Percentiles rank a stretch among this genome's conserved stretches.
Conservation (phyloP, 2,797 vertebrate genomes). For the Cossypha heuglini region DNA sequence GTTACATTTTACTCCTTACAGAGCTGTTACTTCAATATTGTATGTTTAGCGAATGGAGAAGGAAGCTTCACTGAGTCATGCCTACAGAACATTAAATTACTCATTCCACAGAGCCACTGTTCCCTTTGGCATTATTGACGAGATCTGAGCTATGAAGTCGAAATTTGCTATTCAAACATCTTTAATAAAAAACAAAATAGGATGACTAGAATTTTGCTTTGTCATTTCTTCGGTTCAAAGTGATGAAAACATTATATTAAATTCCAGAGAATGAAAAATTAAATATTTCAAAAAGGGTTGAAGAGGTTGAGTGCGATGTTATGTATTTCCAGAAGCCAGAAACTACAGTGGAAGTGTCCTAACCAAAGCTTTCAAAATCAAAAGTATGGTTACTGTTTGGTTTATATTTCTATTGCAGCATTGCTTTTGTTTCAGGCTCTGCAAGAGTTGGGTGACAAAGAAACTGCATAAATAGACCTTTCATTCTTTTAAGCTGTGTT, state of each 20-base stretch:
- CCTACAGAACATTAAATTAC: not conserved
- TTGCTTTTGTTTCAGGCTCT: not conserved
- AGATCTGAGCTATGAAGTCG: not conserved
- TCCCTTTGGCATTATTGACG: not conserved
- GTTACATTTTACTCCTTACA: not conserved
- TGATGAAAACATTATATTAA: not conserved
- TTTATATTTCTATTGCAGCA: not conserved
- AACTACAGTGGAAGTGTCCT: not conserved
- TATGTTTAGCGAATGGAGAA: not conserved
- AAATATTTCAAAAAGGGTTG: not conserved
- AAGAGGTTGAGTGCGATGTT: not conserved
- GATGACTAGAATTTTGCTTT: not conserved
- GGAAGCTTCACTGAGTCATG: not conserved
- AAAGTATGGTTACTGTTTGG: not conserved
- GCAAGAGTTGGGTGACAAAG: not conserved
- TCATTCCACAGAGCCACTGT: not conserved
- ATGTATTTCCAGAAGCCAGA: not conserved
- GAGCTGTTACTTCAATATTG: not conserved
- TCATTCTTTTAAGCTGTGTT: constrained; percentile 45
- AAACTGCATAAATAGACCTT: constrained; percentile 55
- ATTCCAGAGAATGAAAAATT: not conserved
- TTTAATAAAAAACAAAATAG: not conserved
- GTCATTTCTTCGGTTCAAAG: not conserved
- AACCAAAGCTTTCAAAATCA: not conserved
- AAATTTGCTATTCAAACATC: not conserved